These are phyloP conservation scores for Girardia tigrina DNA, from an alignment of 2,888 invertebrate species.

Conservation along the genomic window DNA sequence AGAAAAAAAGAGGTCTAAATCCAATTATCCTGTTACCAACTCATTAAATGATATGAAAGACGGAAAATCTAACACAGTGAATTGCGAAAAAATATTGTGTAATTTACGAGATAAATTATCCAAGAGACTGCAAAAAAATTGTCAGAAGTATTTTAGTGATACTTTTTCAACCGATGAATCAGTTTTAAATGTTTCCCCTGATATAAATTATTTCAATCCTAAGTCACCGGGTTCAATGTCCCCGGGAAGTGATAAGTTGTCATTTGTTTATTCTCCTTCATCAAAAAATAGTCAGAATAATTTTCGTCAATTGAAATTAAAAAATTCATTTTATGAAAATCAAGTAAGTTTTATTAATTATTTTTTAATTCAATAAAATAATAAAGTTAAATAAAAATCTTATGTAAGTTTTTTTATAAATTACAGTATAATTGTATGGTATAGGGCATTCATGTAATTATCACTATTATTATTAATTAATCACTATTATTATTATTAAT, in stretches of 20 bases:
- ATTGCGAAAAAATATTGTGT: not conserved
- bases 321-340: slow-evolving; percentile 1
- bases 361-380: not conserved
- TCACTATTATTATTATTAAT: too few relatives aligned
- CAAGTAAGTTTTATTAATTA: not conserved
- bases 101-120: slow-evolving; percentile 17
- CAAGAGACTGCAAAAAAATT: not conserved
- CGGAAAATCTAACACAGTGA: not conserved
- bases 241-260: slow-evolving; percentile 1
- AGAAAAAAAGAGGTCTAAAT: not conserved
- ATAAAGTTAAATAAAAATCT: too few relatives aligned
- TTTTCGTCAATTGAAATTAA: not conserved
- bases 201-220: slow-evolving; percentile 4
- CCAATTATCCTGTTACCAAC: not conserved
- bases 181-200: not conserved
- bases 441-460: too few relatives aligned
- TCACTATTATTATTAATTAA: too few relatives aligned
- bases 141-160: not conserved
- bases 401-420: too few relatives aligned
- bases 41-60: not conserved
- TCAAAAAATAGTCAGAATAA: not conserved
- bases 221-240: not conserved
- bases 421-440: too few relatives aligned
- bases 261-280: not conserved
- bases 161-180: not conserved